A percentile compares a stretch with the other conserved stretches of the same genome.
Evolutionary conservation across 2,888 invertebrate species (phyloP).

Genomic region (Temnothorax unifasciatus): DNA sequence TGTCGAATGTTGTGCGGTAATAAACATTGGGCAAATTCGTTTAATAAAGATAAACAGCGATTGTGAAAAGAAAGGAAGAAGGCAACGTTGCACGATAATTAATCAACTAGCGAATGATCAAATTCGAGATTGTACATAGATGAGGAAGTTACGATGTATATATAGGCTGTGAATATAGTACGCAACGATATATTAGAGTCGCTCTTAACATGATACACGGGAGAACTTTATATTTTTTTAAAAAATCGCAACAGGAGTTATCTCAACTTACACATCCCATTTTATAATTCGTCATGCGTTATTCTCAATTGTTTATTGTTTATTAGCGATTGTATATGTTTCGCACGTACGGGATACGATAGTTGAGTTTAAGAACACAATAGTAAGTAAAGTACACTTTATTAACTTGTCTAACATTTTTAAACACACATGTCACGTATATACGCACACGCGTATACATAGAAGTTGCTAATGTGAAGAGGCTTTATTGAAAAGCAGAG

Average conservation of each 20-base stretch:
- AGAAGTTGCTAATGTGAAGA: background rate
- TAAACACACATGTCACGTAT: background rate
- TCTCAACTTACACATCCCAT: conserved; percentile 28
- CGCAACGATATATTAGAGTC: conserved; percentile 53
- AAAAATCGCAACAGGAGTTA: conserved; percentile 8
- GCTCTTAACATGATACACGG: conserved; percentile 35
- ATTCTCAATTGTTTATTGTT: conserved; percentile 13
- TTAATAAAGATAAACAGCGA: conserved; percentile 26
- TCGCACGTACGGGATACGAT: background rate
- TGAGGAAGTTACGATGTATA: conserved; percentile 61
- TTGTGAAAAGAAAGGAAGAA: conserved; percentile 1
- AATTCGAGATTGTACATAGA: conserved; percentile 68
- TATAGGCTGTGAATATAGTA: conserved; percentile 74
- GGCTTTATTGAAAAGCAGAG: background rate
- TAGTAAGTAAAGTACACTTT: background rate
- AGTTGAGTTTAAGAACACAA: conserved; percentile 3
- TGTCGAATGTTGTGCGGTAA: conserved; percentile 54
- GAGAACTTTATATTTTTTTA: conserved; percentile 59
- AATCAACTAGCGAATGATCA: conserved; percentile 34
- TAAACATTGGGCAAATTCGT: conserved; percentile 59
- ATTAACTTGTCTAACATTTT: background rate
- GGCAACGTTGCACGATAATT: conserved; percentile 54
- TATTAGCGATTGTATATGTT: background rate
- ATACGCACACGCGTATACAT: background rate
- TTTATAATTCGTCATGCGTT: conserved; percentile 25